phyloP scores from a whole-genome alignment of 2,113 vertebrate genomes.

The Ciconia boyciana region DNA sequence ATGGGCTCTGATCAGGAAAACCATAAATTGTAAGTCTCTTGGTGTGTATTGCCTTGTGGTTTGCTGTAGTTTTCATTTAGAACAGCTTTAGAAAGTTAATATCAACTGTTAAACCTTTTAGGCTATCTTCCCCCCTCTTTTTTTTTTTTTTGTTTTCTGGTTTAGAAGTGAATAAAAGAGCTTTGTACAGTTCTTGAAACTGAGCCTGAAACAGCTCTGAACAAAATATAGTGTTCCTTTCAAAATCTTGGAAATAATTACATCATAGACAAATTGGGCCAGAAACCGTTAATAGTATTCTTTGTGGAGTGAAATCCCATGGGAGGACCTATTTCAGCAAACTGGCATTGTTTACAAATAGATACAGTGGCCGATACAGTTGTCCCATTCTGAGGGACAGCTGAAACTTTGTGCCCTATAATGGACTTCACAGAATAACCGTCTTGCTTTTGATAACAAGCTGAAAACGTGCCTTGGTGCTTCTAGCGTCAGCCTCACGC shows the following conservation, averaged over 20 bases:
- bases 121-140: not conserved
- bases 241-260: slow-evolving; percentile 73
- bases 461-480: not conserved
- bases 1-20: not conserved
- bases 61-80: slow-evolving; percentile 21
- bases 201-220: slow-evolving; percentile 52
- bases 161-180: slow-evolving; percentile 62
- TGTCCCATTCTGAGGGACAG: not conserved
- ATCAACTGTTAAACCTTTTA: not conserved
- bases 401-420: not conserved
- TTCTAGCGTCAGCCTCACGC: not conserved
- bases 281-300: slow-evolving; percentile 63
- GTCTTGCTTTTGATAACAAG: not conserved
- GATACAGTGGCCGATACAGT: not conserved
- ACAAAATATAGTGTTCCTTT: slow-evolving; percentile 69
- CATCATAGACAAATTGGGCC: slow-evolving; percentile 72
- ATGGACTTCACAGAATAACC: not conserved
- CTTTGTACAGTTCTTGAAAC: slow-evolving; percentile 71
- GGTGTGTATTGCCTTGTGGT: not conserved
- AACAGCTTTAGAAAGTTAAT: slow-evolving; percentile 25
- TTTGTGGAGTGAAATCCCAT: slow-evolving; percentile 56
- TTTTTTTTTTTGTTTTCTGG: not conserved
- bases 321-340: slow-evolving; percentile 47
- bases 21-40: not conserved
- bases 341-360: slow-evolving; percentile 71